Evolutionary conservation across 2,888 invertebrate species (phyloP).

Genomic region (Cheilosia vernalis): DNA sequence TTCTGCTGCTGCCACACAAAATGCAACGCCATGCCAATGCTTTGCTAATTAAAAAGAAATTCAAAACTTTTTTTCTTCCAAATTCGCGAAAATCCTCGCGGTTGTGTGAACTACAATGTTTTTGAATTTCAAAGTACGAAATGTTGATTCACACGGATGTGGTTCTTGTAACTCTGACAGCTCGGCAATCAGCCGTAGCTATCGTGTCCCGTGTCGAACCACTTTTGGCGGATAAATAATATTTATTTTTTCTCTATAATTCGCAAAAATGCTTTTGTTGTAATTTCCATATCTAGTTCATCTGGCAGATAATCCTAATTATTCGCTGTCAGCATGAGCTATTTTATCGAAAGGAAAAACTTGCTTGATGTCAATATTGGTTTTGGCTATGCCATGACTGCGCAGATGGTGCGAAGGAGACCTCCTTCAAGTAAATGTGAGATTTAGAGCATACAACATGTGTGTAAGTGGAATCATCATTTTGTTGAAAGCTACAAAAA

Average conservation of each 20-base stretch:
- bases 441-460: conserved; percentile 55
- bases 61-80: background rate
- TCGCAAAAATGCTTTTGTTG: conserved; percentile 11
- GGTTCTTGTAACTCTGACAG: conserved; percentile 47
- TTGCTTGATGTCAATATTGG: conserved; percentile 66
- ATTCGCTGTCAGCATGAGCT: conserved; percentile 38
- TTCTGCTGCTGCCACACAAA: conserved; percentile 8
- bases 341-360: conserved; percentile 54
- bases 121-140: conserved; percentile 31
- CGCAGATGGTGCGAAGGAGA: conserved; percentile 6
- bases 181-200: conserved; percentile 7
- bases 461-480: conserved; percentile 58
- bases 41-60: conserved; percentile 41
- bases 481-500: conserved; percentile 39
- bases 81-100: background rate
- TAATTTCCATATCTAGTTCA: conserved; percentile 31
- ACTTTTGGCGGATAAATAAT: conserved; percentile 27
- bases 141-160: conserved; percentile 50
- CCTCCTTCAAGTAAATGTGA: conserved; percentile 37
- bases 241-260: background rate
- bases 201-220: background rate
- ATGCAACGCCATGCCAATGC: conserved; percentile 22
- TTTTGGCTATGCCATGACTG: conserved; percentile 43
- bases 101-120: background rate
- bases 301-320: conserved; percentile 39